Percentiles rank a stretch among this genome's conserved stretches.
phyloP scores from a whole-genome alignment of 2,113 vertebrate species.

The Bettongia penicillata region DNA sequence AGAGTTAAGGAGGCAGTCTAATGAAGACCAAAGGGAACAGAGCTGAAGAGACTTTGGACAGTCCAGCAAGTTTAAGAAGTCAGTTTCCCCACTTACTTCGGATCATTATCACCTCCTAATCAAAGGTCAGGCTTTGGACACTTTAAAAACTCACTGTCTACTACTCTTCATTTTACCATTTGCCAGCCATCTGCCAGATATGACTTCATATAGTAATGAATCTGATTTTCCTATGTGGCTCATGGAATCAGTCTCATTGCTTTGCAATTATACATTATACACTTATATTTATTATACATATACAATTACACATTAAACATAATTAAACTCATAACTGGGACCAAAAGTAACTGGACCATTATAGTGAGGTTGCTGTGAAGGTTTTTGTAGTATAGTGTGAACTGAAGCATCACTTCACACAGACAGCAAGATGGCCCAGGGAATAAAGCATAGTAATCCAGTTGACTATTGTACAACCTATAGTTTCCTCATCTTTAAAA shows the following conservation, averaged over 20 bases:
- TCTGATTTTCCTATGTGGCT: background rate
- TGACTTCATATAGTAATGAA: background rate
- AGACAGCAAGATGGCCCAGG: background rate
- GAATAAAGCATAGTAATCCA: background rate
- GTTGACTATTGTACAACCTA: no score
- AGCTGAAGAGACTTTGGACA: background rate
- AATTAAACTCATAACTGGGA: background rate
- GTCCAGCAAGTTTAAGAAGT: background rate
- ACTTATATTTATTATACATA: no score
- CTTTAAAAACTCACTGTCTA: background rate
- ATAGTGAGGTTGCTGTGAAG: background rate
- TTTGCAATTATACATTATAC: background rate
- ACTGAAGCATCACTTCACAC: background rate
- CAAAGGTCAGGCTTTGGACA: background rate
- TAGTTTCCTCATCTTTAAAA: background rate
- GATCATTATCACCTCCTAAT: background rate
- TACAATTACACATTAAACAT: background rate
- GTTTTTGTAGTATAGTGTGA: background rate
- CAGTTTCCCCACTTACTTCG: background rate
- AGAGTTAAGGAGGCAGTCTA: background rate
- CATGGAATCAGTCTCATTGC: background rate
- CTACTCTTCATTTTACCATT: background rate
- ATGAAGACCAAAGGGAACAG: background rate
- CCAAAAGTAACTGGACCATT: background rate
- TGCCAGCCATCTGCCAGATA: background rate